Evolutionary conservation across 2,113 vertebrate genomes (phyloP).

Genomic region (Ctenomys sociabilis): DNA sequence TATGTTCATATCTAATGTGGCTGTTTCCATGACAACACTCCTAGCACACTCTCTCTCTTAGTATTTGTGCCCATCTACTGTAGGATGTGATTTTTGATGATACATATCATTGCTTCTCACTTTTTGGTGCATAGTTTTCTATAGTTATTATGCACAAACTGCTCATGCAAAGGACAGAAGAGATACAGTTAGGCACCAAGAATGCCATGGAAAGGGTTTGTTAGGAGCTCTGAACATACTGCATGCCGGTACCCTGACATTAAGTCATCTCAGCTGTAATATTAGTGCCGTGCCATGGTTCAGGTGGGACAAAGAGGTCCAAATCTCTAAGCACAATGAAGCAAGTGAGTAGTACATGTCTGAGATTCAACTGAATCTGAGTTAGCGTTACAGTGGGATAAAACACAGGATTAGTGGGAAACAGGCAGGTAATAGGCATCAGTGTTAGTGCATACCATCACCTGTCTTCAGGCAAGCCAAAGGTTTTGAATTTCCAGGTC

Average conservation of each 20-base stretch:
- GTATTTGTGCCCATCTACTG: rapidly evolving
- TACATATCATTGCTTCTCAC: slow-evolving; percentile 65
- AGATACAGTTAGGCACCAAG: slow-evolving; percentile 70
- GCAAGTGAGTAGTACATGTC: neutral
- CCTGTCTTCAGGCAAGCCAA: neutral
- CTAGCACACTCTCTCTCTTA: neutral
- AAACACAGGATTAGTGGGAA: neutral
- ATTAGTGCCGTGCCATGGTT: neutral
- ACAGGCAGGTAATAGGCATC: neutral
- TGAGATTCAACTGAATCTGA: neutral
- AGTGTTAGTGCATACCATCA: neutral
- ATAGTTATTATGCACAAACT: slow-evolving; percentile 57
- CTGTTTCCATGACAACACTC: neutral
- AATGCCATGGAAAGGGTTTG: neutral
- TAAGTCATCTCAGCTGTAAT: neutral
- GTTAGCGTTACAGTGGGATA: neutral
- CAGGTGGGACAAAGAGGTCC: neutral
- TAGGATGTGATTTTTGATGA: neutral
- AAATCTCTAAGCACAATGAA: neutral
- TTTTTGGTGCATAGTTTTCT: slow-evolving; percentile 71
- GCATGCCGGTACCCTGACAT: neutral
- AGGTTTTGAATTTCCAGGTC: neutral
- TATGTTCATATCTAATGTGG: neutral
- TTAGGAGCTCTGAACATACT: neutral
- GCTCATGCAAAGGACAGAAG: slow-evolving; percentile 67